Base-by-base conservation (phyloP, 1,140 invertebrate genomes). In the Pseudomyrmex gracilis region DNA sequence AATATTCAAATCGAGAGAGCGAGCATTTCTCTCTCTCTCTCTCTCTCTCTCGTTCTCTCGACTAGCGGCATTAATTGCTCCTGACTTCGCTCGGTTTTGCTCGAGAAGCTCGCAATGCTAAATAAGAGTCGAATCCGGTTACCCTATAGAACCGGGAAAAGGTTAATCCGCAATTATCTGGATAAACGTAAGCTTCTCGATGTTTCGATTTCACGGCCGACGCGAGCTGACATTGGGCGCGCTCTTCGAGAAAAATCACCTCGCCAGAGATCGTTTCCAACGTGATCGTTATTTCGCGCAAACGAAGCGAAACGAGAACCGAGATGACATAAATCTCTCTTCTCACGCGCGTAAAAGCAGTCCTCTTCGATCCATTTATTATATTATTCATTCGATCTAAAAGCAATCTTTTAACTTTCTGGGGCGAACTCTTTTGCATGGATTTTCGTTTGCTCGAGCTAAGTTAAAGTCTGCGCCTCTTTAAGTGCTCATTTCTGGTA, bases 361-460 rank as follows among this genome's bases (percentile, higher is more conserved):
- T 34, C 7, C 34, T 7, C 34, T 34, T 5, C 34, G 34, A 34
- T 34, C 34, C 34, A 34, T 34, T 34, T 34, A 34, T 34, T 34
- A 34, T 34, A 64, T 63, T 76, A 64, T 76, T 64, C 53, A 76
- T 22, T 64, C 63, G 63, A 76, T 63, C 45, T 76, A n/a, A 22
- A 15, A 5, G 45, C 24, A 43, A 76, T 20, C 7, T 34, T n/a
- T 15, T 63, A 64, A 76, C 63, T 64, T 15, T 49, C 58, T 1
- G n/a, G 12, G 17, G 15, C 58, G 34, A 34, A 34, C 34, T 34
- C 5, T 76, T 63, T 7, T 34, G 45, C 22, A 13, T 34, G 15
- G 47, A 3, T 63, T 76, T 64, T 13, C 45, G 12, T n/a, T n/a
- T n/a, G n/a, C n/a, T 34, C 34, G 0, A 53, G 2, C 15, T 34